Base-by-base conservation (phyloP, 2,888 invertebrate species). In the Lottia scabra region DNA sequence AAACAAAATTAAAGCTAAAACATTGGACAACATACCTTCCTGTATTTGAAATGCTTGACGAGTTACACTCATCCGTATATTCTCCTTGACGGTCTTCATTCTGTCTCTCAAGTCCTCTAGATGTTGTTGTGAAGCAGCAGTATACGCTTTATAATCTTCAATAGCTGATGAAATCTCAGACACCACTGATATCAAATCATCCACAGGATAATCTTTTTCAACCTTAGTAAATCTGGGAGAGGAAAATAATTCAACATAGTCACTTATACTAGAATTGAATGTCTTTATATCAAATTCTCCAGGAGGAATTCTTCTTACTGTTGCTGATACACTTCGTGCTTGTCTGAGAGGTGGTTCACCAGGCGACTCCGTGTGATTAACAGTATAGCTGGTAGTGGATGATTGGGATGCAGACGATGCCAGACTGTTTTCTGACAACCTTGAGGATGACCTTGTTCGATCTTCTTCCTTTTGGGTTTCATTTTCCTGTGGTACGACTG, bases 91-190 rank as follows among this genome's bases (percentile, higher is more conserved):
- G 8, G 76, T 78, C 66, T 71, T 78, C 84, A 85, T 84, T 16
- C 76, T 74, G 46, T 76, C 74, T 13, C 83, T 63, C 27, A 85
- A 71, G 0, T 78, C 78, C 63, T 82, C 81, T 26, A 85, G 76
- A 65, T 85, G 83, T 19, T 72, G 70, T 72, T 83, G 82, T 2
- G 81, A 78, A 43, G 80, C 70, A 44, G 77, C 46, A 62, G 81
- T 81, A 74, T 84, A 80, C 30, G 76, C 72, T 70, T 81, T 82
- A 75, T 80, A 85, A 63, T 84, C 82, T 30, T 84, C 81, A n/a
- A 85, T 78, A 1, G 76, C 78, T 10, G 72, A 76, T 6, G 80
- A 80, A 27, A 85, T 82, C 45, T 77, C 72, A 30, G 74, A 68
- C 0, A 83, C 80, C 38, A 85, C 78, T 10, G 75, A 68, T 16